Conservation (phyloP, 1,140 invertebrate species). For the Temnothorax curvispinosus region DNA sequence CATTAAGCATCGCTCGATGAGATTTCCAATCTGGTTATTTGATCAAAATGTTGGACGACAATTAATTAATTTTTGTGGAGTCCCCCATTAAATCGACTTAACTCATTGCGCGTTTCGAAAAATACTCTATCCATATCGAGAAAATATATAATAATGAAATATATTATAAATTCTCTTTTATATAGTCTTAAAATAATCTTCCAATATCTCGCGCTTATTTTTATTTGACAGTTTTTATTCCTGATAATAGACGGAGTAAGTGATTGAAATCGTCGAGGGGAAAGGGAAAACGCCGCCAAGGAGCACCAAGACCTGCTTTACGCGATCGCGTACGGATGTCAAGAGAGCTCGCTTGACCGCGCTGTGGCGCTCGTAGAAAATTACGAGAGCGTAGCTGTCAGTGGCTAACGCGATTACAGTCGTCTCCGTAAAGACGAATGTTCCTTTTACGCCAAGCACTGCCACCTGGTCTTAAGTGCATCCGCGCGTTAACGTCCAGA, state of each 20-base stretch:
- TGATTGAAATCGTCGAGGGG: background rate
- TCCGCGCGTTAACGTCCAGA: slow-evolving; percentile 58
- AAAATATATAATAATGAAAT: background rate
- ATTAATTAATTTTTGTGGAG: slow-evolving; percentile 13
- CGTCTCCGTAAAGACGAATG: slow-evolving; percentile 55
- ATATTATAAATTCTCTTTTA: background rate
- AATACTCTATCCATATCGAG: background rate
- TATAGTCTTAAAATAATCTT: background rate
- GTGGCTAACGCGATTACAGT: slow-evolving; percentile 57
- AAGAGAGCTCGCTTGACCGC: slow-evolving; percentile 37
- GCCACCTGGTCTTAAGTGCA: slow-evolving; percentile 60
- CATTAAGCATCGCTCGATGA: background rate
- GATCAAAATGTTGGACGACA: background rate
- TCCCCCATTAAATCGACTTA: background rate
- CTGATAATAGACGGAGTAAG: background rate
- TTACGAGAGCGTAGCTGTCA: slow-evolving; percentile 47
- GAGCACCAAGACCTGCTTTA: background rate
- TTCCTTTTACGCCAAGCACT: slow-evolving; percentile 27
- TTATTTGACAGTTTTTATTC: background rate
- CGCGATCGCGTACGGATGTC: slow-evolving; percentile 16
- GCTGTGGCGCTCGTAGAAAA: slow-evolving; percentile 40
- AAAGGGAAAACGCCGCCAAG: background rate
- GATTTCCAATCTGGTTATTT: background rate
- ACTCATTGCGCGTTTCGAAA: background rate
- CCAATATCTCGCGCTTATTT: background rate